These are phyloP conservation scores for Scaptomyza pallida DNA, from an alignment of 1,140 invertebrate genomes.

Conservation along the genomic window DNA sequence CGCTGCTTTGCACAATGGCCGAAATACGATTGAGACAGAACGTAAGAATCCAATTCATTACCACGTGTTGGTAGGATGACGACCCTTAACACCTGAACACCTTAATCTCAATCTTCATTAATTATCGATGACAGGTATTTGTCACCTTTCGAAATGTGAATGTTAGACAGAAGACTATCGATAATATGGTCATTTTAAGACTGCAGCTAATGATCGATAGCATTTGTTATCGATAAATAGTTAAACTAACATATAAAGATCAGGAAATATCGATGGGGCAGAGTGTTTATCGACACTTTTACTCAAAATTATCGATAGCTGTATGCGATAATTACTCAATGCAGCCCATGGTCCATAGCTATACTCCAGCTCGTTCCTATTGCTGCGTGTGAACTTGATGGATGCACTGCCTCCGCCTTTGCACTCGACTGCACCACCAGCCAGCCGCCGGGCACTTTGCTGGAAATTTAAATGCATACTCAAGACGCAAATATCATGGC, in stretches of 20 bases:
- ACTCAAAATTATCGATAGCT: constrained; percentile 3
- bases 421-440: neutral
- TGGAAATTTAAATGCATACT: constrained; percentile 67
- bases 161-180: too few species aligned
- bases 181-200: too few species aligned
- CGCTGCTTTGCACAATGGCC: constrained; percentile 27
- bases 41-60: constrained; percentile 22
- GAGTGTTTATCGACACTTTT: neutral
- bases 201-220: too few species aligned
- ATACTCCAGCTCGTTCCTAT: constrained; percentile 5
- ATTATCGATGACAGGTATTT: constrained; percentile 23
- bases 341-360: constrained; percentile 15
- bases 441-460: constrained; percentile 51
- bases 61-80: constrained; percentile 18
- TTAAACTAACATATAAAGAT: too few species aligned
- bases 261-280: too few species aligned
- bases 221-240: too few species aligned
- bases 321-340: neutral
- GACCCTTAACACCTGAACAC: constrained; percentile 9
- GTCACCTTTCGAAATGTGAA: neutral
- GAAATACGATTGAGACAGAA: constrained; percentile 27
- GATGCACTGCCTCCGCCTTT: constrained; percentile 69
- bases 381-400: constrained; percentile 78
- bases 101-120: constrained; percentile 24
- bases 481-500: too few species aligned